Evolutionary conservation across 2,888 invertebrate genomes (phyloP).

Genomic region (Margaritifera margaritifera): DNA sequence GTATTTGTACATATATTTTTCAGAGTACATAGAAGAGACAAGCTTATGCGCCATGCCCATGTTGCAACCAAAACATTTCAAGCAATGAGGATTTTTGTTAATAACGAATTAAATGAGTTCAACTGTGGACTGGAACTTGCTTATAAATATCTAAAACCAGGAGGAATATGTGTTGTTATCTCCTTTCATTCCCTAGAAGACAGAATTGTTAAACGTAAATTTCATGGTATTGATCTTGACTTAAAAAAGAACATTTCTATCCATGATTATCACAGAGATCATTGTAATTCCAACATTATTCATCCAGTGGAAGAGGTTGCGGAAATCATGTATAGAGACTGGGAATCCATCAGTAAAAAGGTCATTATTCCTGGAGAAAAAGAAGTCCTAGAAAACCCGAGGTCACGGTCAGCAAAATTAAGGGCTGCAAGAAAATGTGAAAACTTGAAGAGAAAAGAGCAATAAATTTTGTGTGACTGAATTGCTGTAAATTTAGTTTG

Average conservation of each 20-base stretch:
- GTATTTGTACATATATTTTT: constrained; percentile 6
- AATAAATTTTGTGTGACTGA: too few relatives aligned
- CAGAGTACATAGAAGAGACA: constrained; percentile 79
- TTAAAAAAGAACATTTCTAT: constrained; percentile 43
- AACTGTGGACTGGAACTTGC: constrained; percentile 89
- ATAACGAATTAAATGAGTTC: constrained; percentile 95
- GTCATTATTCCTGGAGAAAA: constrained; percentile 83
- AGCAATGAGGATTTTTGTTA: constrained; percentile 94
- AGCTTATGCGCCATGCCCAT: constrained; percentile 84
- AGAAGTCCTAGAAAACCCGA: constrained; percentile 86
- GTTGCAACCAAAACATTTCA: constrained; percentile 94
- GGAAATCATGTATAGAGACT: constrained; percentile 79
- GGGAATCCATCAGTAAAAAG: constrained; percentile 87
- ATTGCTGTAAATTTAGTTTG: too few relatives aligned
- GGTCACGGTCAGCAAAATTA: constrained; percentile 91
- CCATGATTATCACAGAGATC: constrained; percentile 63
- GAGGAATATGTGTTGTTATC: constrained; percentile 86
- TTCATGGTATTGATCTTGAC: constrained; percentile 74
- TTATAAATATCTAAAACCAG: constrained; percentile 81
- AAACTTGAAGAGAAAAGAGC: too few relatives aligned
- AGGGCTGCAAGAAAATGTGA: constrained; percentile 83
- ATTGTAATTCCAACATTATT: constrained; percentile 78
- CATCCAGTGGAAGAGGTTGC: constrained; percentile 79
- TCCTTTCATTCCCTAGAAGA: constrained; percentile 96
- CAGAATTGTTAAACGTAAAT: constrained; percentile 91